phyloP scores from a whole-genome alignment of 2,797 vertebrate genomes.

The Nyctalus aviator region DNA sequence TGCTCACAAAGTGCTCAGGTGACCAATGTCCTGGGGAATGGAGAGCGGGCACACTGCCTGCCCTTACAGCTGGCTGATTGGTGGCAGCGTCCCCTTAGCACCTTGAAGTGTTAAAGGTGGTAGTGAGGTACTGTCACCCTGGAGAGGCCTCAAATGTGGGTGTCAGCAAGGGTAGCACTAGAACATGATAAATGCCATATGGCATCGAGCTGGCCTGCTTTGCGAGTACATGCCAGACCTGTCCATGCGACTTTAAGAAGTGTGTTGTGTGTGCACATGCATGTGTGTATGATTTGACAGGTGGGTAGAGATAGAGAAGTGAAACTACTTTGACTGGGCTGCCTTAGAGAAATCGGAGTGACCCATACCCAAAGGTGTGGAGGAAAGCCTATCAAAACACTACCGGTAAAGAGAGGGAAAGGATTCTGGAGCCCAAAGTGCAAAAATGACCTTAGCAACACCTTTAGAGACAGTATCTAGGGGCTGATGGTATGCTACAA shows the following conservation, averaged over 20 bases:
- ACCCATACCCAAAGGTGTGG: not conserved
- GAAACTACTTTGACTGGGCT: not conserved
- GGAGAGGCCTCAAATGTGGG: not conserved
- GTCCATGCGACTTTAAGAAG: not conserved
- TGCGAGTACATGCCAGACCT: rapidly evolving
- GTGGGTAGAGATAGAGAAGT: not conserved
- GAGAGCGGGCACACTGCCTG: rapidly evolving
- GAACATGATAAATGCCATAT: not conserved
- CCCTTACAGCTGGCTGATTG: not conserved
- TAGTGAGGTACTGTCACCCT: not conserved
- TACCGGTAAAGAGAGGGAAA: not conserved
- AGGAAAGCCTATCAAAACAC: not conserved
- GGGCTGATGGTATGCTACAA: rapidly evolving
- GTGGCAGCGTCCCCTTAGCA: not conserved
- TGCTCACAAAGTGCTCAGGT: no score
- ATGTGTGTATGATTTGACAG: not conserved
- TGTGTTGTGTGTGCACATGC: no score
- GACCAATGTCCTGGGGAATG: not conserved
- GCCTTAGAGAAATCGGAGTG: not conserved
- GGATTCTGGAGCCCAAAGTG: not conserved
- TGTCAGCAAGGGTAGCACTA: not conserved
- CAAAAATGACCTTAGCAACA: not conserved
- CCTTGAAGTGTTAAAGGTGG: not conserved
- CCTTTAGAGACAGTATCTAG: not conserved
- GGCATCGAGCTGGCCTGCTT: not conserved